These are phyloP conservation scores for Eristalinus aeneus DNA, from an alignment of 2,888 invertebrate genomes.

Conservation along the genomic window DNA sequence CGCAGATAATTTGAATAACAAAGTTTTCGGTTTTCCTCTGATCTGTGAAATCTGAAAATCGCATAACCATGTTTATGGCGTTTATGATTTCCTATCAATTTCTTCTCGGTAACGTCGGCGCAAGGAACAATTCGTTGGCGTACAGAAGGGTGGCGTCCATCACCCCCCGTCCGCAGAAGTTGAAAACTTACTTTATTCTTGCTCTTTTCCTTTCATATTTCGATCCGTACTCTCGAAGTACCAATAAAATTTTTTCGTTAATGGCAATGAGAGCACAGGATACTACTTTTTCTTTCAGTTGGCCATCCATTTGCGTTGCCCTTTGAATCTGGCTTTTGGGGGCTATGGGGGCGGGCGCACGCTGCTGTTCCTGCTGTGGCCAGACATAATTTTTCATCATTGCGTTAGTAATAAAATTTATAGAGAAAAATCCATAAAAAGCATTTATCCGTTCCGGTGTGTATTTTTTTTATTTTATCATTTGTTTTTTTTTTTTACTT, in stretches of 20 bases:
- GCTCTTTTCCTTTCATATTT: constrained; percentile 20
- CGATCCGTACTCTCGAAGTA: constrained; percentile 43
- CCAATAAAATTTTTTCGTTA: constrained; percentile 60
- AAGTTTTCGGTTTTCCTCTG: constrained; percentile 37
- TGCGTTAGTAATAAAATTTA: constrained; percentile 65
- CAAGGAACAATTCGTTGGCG: background rate
- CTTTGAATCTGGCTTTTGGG: background rate
- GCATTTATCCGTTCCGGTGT: constrained; percentile 59
- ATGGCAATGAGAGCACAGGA: constrained; percentile 37
- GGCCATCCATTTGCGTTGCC: constrained; percentile 1
- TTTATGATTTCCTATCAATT: constrained; percentile 40
- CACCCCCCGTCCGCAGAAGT: constrained; percentile 28
- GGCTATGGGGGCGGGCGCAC: background rate
- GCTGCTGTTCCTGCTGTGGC: constrained; percentile 26
- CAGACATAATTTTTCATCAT: constrained; percentile 68
- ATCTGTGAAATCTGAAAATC: constrained; percentile 14
- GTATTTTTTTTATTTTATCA: constrained; percentile 1
- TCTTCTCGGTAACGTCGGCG: background rate
- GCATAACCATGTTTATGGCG: constrained; percentile 30
- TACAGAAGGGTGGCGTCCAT: background rate
- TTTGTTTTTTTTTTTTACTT: constrained; percentile 44
- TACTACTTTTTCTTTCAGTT: background rate
- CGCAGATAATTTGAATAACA: constrained; percentile 44
- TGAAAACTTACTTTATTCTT: constrained; percentile 43
- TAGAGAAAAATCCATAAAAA: constrained; percentile 68